Base-by-base conservation (phyloP, 1,140 invertebrate species). In the Euschistus heros region DNA sequence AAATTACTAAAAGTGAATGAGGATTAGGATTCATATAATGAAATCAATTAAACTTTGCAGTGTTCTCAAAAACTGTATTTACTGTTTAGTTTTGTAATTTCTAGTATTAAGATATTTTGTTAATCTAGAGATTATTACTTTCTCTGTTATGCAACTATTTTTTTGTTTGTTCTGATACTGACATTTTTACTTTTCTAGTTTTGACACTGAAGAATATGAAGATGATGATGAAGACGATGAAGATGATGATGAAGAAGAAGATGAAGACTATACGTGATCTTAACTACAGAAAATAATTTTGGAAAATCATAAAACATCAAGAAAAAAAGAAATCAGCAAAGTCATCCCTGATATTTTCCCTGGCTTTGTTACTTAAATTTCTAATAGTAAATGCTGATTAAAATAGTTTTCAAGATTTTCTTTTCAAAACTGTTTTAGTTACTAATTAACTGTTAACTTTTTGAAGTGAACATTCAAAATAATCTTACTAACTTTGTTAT, bases 131-230 rank as follows among this genome's bases (percentile, higher is more conserved):
- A 10, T 50, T 8, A 20, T 22, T 50, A n/a, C 14, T 50, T 20
- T 50, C 22, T 50, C 5, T 50, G n/a, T n/a, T 20, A 17, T 18
- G 7, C n/a, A 50, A 20, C 17, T 22, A 20, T 50, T 50, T 18
- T 1, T 50, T 50, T 10, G 47, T 50, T 50, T 18, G 5, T 20
- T 10, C 42, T 50, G n/a, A n/a, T 18, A 1, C 5, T 50, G 2
- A 20, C 5, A 1, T n/a, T 50, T 50, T 13, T 22, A 50, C n/a
- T 18, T 18, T 18, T 54, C 60, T 37, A 30, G 57, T 15, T 52
- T 62, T 26, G 65, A 68, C 26, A 27, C 61, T 18, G 64, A 50
- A 14, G 61, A 60, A 37, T 52, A 62, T 27, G 62, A 62, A 50
- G 52, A 18, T 7, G 64, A 64, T 60, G 63, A 46, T 37, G 47